Evolutionary conservation across 1,140 invertebrate species (phyloP), one percentile per base, ranked within the genome.

Genomic region (Drosophila ananassae): DNA sequence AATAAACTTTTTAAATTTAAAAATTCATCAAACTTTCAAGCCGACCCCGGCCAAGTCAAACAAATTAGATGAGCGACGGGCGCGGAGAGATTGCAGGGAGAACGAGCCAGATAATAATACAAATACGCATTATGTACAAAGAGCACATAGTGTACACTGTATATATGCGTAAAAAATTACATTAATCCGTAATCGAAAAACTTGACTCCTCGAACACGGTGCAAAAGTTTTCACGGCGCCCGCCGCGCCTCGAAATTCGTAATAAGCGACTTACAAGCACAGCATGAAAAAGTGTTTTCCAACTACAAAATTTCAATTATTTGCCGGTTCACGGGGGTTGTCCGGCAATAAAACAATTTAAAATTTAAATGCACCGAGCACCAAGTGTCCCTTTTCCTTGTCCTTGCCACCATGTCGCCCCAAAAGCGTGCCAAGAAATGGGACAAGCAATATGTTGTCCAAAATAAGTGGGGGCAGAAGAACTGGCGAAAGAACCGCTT

Each of bases 1-100:
- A 87, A 89, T 89, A 89, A 89, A 85, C 83, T 89, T 89, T 89
- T 89, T 83, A 89, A 89, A 89, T 89, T 89, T 89, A 89, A 89
- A 89, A 89, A 89, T 89, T 89, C 83, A 89, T 89, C 83, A 89
- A 89, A 89, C 83, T 89, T 89, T 89, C 75, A 83, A 79, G 59
- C 83, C 44, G 44, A 21, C 62, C 53, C 56, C 51, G 17, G 32
- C 25, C 51, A 69, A 69, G 75, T 76, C 83, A 82, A 82, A 79
- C 75, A 79, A 89, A 87, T 66, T 66, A 78, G 56, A 51, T 61
- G 61, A 63, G 60, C 68, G 10, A 41, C 9, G n/a, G 8, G 50
- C 12, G 9, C 54, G 54, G 25, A 6, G 25, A 84, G 52, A 44
- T 46, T 56, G 68, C 61, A 52, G 50, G 28, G 54, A 59, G 32